A percentile compares a stretch with the other conserved stretches of the same genome.
phyloP scores from a whole-genome alignment of 2,113 vertebrate genomes.

The Zapornia atra region DNA sequence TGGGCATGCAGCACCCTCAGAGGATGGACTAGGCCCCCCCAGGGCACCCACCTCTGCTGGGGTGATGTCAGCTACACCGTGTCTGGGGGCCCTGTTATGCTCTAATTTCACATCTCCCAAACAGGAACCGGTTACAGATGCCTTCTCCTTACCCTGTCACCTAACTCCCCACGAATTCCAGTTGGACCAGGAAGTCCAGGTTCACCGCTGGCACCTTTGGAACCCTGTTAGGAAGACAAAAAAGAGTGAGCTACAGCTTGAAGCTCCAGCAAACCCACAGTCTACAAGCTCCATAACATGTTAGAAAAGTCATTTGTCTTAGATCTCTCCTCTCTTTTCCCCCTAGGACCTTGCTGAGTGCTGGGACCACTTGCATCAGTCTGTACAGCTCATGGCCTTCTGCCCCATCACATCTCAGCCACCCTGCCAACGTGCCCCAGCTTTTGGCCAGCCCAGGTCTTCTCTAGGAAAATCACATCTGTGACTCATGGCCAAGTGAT shows the following conservation, averaged over 20 bases:
- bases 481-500: neutral
- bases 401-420: neutral
- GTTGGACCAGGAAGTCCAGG: slow-evolving; percentile 92
- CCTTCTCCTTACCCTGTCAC: slow-evolving; percentile 86
- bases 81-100: fast-evolving
- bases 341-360: neutral
- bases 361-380: neutral
- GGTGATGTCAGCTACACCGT: neutral
- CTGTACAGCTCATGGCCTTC: neutral
- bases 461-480: too few relatives aligned
- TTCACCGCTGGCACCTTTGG: slow-evolving; percentile 87
- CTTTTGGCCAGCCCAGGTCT: neutral
- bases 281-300: fast-evolving
- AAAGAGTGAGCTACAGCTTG: neutral
- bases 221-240: slow-evolving; percentile 77
- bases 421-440: neutral
- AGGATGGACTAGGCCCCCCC: neutral
- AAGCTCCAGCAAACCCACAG: neutral
- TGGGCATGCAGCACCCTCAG: neutral
- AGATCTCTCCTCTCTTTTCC: neutral
- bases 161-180: slow-evolving; percentile 88
- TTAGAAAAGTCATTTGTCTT: neutral
- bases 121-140: neutral
- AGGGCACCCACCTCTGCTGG: fast-evolving
- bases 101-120: neutral